Percentiles rank a stretch among this genome's conserved stretches.
Evolutionary conservation across 2,113 vertebrate species (phyloP).

Genomic region (Sclerurus mexicanus): DNA sequence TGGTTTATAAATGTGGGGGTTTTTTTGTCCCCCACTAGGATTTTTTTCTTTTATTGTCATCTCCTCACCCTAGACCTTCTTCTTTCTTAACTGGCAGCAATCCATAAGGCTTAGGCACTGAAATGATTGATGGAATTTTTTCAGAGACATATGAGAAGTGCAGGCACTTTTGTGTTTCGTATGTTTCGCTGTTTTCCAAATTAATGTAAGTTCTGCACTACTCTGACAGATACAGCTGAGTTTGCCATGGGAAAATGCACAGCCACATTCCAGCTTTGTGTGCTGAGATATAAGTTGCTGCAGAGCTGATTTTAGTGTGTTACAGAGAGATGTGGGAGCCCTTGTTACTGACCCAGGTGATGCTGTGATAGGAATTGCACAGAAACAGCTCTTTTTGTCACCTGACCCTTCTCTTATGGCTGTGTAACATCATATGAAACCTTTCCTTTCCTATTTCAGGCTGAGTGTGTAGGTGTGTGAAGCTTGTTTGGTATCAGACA

Average conservation of each 20-base stretch:
- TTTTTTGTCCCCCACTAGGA: neutral
- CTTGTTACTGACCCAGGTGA: fast-evolving
- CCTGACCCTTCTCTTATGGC: fast-evolving
- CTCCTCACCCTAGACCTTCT: neutral
- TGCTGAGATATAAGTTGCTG: neutral
- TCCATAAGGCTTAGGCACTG: neutral
- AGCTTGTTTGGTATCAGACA: neutral
- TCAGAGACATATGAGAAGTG: neutral
- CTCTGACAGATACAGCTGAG: neutral
- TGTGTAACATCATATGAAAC: neutral
- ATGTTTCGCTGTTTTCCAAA: neutral
- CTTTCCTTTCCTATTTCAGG: neutral
- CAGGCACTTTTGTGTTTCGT: neutral
- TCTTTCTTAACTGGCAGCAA: neutral
- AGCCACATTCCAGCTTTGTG: neutral
- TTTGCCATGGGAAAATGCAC: neutral
- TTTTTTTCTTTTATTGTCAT: neutral
- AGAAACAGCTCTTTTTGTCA: neutral
- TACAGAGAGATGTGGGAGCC: neutral
- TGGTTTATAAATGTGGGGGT: neutral
- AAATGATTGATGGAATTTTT: neutral
- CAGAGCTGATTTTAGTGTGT: neutral
- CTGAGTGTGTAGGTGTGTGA: fast-evolving
- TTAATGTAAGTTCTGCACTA: neutral
- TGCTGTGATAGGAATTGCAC: neutral